These are phyloP conservation scores for Panurus biarmicus DNA, from an alignment of 2,113 vertebrate species.

Conservation along the genomic window DNA sequence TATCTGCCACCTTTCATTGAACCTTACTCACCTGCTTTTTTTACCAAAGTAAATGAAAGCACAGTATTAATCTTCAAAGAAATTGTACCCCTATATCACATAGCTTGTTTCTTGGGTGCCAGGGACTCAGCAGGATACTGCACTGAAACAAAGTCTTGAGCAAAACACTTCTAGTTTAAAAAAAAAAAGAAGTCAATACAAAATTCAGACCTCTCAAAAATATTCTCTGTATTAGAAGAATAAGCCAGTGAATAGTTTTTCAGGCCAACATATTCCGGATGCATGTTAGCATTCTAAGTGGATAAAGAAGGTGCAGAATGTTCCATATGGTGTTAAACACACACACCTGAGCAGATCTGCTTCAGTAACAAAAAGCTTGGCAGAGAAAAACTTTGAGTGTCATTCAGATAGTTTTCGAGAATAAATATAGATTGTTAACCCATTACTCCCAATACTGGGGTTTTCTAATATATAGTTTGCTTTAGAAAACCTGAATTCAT, in stretches of 20 bases:
- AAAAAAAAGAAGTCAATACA: not conserved
- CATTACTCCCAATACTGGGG: not conserved
- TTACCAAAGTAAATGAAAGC: not conserved
- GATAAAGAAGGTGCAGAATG: not conserved
- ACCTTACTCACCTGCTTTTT: slow-evolving; percentile 4
- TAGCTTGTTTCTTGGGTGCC: not conserved
- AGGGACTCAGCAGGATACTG: not conserved
- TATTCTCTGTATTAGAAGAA: not conserved
- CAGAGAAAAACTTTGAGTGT: not conserved
- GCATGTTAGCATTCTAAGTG: not conserved
- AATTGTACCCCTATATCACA: not conserved
- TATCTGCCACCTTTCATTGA: not conserved
- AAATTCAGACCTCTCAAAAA: not conserved
- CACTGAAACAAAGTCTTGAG: not conserved
- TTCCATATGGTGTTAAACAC: not conserved
- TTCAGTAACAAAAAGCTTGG: not conserved
- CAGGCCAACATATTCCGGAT: not conserved
- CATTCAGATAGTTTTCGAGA: not conserved
- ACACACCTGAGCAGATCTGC: not conserved
- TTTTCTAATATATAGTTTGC: not conserved
- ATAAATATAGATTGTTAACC: not conserved
- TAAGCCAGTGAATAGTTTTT: not conserved
- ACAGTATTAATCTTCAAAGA: not conserved
- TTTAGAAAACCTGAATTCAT: not conserved
- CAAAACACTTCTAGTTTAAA: not conserved